phyloP scores from a whole-genome alignment of 1,140 invertebrate genomes.

The Theocolax elegans region DNA sequence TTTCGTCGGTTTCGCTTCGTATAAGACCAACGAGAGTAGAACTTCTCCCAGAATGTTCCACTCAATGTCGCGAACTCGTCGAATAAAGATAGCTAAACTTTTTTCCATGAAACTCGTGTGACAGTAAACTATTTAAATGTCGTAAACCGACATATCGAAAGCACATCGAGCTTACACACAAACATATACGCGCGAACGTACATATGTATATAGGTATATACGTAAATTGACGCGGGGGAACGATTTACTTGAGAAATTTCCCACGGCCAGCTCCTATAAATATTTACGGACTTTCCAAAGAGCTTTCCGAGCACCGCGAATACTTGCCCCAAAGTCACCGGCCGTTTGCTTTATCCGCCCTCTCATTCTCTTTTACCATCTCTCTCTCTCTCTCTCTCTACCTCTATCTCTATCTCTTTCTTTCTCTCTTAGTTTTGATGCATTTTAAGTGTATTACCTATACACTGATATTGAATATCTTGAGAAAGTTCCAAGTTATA shows the following conservation, averaged over 20 bases:
- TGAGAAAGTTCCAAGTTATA: too few relatives aligned
- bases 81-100: background rate
- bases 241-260: slow-evolving; percentile 34
- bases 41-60: background rate
- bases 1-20: background rate
- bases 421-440: too few relatives aligned
- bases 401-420: too few relatives aligned
- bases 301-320: slow-evolving; percentile 22
- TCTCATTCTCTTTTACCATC: background rate
- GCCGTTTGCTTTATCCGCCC: background rate
- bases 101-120: background rate
- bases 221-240: slow-evolving; percentile 18
- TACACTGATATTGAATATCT: too few relatives aligned
- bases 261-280: slow-evolving; percentile 35
- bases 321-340: slow-evolving; percentile 32
- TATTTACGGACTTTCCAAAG: slow-evolving; percentile 43
- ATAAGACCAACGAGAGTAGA: background rate
- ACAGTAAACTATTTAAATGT: slow-evolving; percentile 22
- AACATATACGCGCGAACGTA: background rate
- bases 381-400: background rate
- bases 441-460: too few relatives aligned
- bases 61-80: background rate
- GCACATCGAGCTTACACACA: background rate
- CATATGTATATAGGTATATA: background rate
- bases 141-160: slow-evolving; percentile 11